These are phyloP conservation scores for Phengaris alcon DNA, from an alignment of 2,888 invertebrate species.

Conservation along the genomic window DNA sequence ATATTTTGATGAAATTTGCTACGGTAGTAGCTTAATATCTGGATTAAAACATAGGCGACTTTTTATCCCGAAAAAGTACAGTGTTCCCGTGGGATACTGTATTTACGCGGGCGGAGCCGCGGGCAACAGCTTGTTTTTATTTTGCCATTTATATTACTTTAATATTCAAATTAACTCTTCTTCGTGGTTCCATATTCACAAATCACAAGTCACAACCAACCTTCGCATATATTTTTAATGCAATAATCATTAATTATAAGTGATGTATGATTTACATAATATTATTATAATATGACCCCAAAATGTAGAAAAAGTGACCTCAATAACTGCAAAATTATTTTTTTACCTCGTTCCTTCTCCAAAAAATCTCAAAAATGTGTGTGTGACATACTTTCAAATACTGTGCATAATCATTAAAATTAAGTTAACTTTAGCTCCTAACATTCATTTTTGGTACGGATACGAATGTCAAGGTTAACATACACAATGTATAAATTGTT, in stretches of 20 bases:
- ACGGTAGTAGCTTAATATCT: no score
- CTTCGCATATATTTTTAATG: background rate
- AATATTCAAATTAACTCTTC: background rate
- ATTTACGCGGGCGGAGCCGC: no score
- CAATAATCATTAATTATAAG: background rate
- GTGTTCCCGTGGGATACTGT: no score
- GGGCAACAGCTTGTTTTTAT: no score
- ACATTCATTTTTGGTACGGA: background rate
- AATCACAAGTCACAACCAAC: background rate
- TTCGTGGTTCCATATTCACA: background rate
- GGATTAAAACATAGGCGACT: no score
- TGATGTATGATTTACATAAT: background rate
- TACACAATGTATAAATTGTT: no score
- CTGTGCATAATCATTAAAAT: background rate
- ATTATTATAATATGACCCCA: slow-evolving; percentile 5
- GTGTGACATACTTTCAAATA: no score
- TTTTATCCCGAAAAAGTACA: no score
- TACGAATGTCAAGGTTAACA: no score
- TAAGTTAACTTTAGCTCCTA: background rate
- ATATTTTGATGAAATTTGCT: no score
- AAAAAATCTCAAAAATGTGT: no score
- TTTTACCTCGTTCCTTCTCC: background rate
- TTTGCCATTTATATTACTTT: background rate
- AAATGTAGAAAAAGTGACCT: background rate
- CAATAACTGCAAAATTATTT: background rate